Percentiles rank a stretch among this genome's conserved stretches.
Evolutionary conservation across 2,797 vertebrate species (phyloP).

Genomic region (Oryzias sinensis): DNA sequence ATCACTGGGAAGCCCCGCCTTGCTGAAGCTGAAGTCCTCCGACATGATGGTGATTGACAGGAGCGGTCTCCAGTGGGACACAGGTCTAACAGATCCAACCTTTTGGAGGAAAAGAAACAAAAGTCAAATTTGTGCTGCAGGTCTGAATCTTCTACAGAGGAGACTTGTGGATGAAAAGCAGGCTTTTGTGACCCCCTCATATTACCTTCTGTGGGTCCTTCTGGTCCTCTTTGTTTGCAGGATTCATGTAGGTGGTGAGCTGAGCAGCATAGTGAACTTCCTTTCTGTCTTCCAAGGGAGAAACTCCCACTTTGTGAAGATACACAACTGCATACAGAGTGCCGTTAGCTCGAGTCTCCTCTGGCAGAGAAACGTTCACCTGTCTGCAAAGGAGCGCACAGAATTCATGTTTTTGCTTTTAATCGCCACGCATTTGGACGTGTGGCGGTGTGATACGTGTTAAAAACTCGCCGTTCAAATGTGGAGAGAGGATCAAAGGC

Average conservation of each 20-base stretch:
- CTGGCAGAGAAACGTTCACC: conserved; percentile 87
- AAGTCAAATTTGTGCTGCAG: neutral
- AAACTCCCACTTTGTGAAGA: conserved; percentile 86
- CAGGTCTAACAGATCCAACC: conserved; percentile 49
- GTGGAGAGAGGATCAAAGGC: conserved; percentile 87
- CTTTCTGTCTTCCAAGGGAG: conserved; percentile 89
- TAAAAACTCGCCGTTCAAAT: conserved; percentile 84
- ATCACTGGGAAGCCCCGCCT: conserved; percentile 88
- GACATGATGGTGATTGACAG: conserved; percentile 91
- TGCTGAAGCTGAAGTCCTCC: conserved; percentile 91
- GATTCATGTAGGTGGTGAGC: conserved; percentile 88
- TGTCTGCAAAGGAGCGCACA: conserved; percentile 69
- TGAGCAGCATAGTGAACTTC: conserved; percentile 88
- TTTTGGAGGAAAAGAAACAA: conserved; percentile 34
- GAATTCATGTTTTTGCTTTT: neutral
- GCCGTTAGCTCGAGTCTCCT: conserved; percentile 87
- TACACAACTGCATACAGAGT: conserved; percentile 89
- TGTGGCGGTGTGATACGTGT: neutral
- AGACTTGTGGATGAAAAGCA: conserved; percentile 2
- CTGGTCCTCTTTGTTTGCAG: conserved; percentile 75
- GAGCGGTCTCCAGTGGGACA: conserved; percentile 89
- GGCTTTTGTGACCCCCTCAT: neutral
- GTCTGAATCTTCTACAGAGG: neutral
- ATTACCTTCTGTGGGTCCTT: conserved; percentile 74
- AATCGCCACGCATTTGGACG: neutral